Evolutionary conservation across 2,113 vertebrate species (phyloP).

Genomic region (Campylomormyrus numenius): DNA sequence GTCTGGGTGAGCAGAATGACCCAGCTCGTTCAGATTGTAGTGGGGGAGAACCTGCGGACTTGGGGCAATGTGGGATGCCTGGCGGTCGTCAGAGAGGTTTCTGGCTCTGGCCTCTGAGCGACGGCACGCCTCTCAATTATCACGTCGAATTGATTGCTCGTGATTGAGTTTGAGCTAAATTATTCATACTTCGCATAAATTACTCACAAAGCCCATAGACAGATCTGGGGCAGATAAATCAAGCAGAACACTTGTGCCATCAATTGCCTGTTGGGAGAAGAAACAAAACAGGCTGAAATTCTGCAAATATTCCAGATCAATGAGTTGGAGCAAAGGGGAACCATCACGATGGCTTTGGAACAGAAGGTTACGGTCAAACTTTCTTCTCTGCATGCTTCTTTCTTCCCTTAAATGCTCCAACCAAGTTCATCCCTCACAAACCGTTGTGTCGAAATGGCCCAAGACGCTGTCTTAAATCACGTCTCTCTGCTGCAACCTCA

Average conservation of each 20-base stretch:
- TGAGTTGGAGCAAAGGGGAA: constrained; percentile 24
- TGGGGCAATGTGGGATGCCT: neutral
- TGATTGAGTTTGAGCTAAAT: constrained; percentile 40
- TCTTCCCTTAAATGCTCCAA: neutral
- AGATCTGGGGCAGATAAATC: constrained; percentile 42
- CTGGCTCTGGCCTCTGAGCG: constrained; percentile 17
- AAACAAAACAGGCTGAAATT: constrained; percentile 29
- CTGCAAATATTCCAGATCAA: constrained; percentile 35
- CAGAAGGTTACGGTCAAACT: neutral
- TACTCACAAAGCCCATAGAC: constrained; percentile 6
- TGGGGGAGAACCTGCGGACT: neutral
- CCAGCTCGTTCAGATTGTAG: neutral
- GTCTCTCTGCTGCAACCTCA: constrained; percentile 31
- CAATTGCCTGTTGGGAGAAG: constrained; percentile 21
- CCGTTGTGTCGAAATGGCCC: constrained; percentile 28
- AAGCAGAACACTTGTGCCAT: constrained; percentile 23
- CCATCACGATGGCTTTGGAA: neutral
- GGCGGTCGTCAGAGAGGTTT: neutral
- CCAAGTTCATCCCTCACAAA: neutral
- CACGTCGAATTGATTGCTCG: constrained; percentile 31
- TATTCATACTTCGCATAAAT: constrained; percentile 35
- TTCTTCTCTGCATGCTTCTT: neutral
- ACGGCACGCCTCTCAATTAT: constrained; percentile 17
- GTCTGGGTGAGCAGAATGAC: neutral
- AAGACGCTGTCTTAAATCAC: constrained; percentile 35